Evolutionary conservation across 2,888 invertebrate genomes (phyloP).

Genomic region (Plagiodera versicolora): DNA sequence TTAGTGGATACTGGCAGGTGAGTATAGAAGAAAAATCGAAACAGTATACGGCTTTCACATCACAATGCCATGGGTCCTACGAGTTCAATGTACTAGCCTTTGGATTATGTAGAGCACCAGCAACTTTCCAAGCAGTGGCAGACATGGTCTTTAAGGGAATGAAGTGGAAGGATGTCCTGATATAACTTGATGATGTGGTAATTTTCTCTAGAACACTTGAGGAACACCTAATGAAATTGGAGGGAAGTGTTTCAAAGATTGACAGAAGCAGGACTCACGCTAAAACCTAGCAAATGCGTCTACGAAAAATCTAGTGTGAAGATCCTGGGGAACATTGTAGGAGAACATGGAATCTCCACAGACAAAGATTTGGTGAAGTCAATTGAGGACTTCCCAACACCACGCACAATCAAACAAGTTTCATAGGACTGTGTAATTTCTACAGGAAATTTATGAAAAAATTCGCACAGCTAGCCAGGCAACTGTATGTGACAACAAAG

Average conservation of each 20-base stretch:
- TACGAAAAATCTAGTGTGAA: conserved; percentile 26
- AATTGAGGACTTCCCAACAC: conserved; percentile 30
- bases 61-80: conserved; percentile 30
- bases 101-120: conserved; percentile 36
- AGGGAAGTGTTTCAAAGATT: conserved; percentile 27
- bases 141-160: conserved; percentile 29
- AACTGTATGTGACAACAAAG: conserved; percentile 25
- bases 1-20: too few relatives aligned
- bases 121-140: conserved; percentile 32
- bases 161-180: conserved; percentile 31
- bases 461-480: conserved; percentile 25
- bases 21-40: conserved; percentile 24
- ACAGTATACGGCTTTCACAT: conserved; percentile 33
- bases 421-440: conserved; percentile 32
- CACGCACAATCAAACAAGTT: conserved; percentile 25
- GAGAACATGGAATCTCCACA: conserved; percentile 24
- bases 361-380: conserved; percentile 5
- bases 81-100: conserved; percentile 36
- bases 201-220: conserved; percentile 28
- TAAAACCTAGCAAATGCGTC: conserved; percentile 24
- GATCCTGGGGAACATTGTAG: too few relatives aligned
- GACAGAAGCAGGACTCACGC: conserved; percentile 25
- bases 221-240: conserved; percentile 25
- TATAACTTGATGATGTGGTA: conserved; percentile 36
- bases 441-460: conserved; percentile 28